Conservation (phyloP, 2,113 vertebrate species). For the Clupea harengus region DNA sequence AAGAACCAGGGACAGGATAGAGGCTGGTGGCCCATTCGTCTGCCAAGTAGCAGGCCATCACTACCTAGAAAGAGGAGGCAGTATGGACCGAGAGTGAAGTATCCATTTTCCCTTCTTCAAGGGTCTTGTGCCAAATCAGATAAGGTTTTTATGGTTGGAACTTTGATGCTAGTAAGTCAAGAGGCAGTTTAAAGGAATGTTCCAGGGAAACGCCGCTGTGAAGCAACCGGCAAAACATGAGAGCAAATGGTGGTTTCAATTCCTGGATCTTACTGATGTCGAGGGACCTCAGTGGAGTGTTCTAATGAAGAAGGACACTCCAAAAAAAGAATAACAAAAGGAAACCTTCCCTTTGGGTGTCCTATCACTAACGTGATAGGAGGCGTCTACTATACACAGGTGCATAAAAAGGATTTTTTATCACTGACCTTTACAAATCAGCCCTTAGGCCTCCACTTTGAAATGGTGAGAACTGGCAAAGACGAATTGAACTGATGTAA, state of each 20-base stretch:
- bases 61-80: not conserved
- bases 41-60: not conserved
- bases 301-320: constrained; percentile 32
- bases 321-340: constrained; percentile 30
- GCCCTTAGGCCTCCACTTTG: not conserved
- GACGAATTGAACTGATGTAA: too few species aligned
- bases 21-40: not conserved
- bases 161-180: constrained; percentile 10
- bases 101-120: constrained; percentile 16
- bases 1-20: not conserved
- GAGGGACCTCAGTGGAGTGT: constrained; percentile 7
- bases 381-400: not conserved
- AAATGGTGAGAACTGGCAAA: too few species aligned
- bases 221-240: constrained; percentile 34
- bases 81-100: not conserved
- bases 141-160: constrained; percentile 14
- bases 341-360: constrained; percentile 20
- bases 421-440: constrained; percentile 21
- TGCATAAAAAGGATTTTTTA: constrained; percentile 29
- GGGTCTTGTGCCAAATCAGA: constrained; percentile 36
- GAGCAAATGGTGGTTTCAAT: constrained; percentile 16
- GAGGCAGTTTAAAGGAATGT: constrained; percentile 10
- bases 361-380: constrained; percentile 14
- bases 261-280: constrained; percentile 22
- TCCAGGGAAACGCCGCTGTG: constrained; percentile 30